Evolutionary conservation across 2,888 invertebrate species (phyloP), one percentile per base, ranked within the genome.

Genomic region (Pammene aurita): DNA sequence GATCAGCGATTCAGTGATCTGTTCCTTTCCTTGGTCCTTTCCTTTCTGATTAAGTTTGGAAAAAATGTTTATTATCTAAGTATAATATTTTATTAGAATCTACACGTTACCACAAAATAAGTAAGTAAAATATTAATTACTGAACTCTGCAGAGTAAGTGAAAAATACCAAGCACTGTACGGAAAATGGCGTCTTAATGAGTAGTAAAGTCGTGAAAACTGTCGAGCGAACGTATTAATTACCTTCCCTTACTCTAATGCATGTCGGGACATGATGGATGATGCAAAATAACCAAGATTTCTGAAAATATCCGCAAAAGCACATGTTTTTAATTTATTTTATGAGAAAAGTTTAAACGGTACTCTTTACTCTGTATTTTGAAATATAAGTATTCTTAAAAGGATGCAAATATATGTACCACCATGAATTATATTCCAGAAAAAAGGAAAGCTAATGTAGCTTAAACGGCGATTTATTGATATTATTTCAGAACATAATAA

Each of bases 381-480:
- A 2, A 26, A 38, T 5, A 38, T 38, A 38, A 34, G 5, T 54
- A 26, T 54, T 54, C 6, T 48, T 35, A 7, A 6, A 42, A 60
- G 13, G 44, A 52, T 9, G 11, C 34, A 46, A 60, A 60, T 34
- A 57, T 52, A 50, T 34, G 7, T 50, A 26, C 26, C 26, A 26
- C 7, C 60, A 44, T 64, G 50, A 68, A 64, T 44, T 46, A 63
- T 26, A 38, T 58, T 50, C 62, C 48, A 62, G 52, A 52, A 68
- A 67, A 67, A 56, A 75, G 71, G 79, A 79, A 76, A 84, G 81
- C 87, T 88, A 91, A 91, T 90, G 90, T 86, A 85, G 82, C 89
- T 78, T 84, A 84, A 87, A 87, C 81, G 74, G 76, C 76, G 82
- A 91, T 89, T 87, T 89, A 90, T 88, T 84, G 88, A 86, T 85